Conservation (phyloP, 2,888 invertebrate genomes). For the Metallyticus violacea region DNA sequence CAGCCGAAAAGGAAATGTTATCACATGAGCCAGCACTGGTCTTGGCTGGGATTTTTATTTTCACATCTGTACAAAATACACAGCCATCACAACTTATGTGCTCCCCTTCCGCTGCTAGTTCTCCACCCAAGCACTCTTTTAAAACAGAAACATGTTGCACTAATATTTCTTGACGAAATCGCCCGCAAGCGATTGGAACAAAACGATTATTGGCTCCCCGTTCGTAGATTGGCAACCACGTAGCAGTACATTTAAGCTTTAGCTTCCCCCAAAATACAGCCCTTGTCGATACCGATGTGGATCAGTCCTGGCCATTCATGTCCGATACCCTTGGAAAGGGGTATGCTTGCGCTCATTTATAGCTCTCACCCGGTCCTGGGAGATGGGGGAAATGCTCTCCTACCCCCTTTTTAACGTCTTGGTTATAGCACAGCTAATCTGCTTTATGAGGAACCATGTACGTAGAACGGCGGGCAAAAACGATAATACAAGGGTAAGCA, state of each 20-base stretch:
- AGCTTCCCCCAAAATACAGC: neutral
- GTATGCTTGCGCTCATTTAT: neutral
- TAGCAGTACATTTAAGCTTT: neutral
- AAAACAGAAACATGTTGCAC: neutral
- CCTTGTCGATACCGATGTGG: neutral
- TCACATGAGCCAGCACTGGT: too few species aligned
- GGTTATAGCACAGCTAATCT: slow-evolving; percentile 1
- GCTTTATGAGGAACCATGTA: neutral
- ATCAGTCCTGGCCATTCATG: neutral
- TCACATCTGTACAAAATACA: neutral
- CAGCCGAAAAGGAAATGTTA: too few species aligned
- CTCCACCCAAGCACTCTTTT: neutral
- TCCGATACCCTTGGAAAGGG: too few species aligned
- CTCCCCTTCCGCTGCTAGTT: too few species aligned
- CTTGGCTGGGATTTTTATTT: too few species aligned
- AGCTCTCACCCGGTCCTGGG: too few species aligned
- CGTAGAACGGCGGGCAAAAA: neutral
- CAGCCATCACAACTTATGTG: too few species aligned
- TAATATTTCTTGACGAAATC: neutral
- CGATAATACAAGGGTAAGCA: neutral
- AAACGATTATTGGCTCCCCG: neutral
- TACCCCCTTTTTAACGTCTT: neutral
- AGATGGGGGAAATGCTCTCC: too few species aligned
- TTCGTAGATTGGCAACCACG: neutral
- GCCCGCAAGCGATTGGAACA: neutral